A percentile compares a stretch with the other conserved stretches of the same genome.
These are phyloP conservation scores for Lycopodina hypogea DNA, from an alignment of 37 sponge, comb jelly and placozoan genomes.

Conservation along the genomic window DNA sequence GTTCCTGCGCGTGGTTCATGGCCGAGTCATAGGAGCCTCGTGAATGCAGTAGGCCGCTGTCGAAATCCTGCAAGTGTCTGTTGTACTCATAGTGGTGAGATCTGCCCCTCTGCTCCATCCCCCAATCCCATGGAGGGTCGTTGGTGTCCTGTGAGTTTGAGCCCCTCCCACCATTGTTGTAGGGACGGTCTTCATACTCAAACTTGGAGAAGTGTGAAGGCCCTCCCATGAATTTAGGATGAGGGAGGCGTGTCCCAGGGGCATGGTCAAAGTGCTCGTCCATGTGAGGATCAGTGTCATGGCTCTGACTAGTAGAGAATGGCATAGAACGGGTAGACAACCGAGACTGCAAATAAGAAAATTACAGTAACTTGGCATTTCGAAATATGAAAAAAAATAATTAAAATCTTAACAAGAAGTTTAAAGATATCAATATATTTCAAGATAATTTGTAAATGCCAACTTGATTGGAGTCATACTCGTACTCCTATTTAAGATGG, in stretches of 20 bases:
- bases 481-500: too few relatives aligned
- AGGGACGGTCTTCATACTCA: slow-evolving; percentile 33
- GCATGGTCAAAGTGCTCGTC: slow-evolving; percentile 38
- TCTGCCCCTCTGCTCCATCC: background rate
- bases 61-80: background rate
- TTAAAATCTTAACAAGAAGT: too few relatives aligned
- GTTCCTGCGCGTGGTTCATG: background rate
- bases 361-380: too few relatives aligned
- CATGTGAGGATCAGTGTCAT: background rate
- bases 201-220: slow-evolving; percentile 10
- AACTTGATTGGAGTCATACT: too few relatives aligned
- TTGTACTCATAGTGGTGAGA: background rate
- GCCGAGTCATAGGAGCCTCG: background rate
- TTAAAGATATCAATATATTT: too few relatives aligned
- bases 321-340: slow-evolving; percentile 40
- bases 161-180: slow-evolving; percentile 23
- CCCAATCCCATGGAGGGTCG: slow-evolving; percentile 26
- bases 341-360: slow-evolving; percentile 22
- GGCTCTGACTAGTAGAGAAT: background rate
- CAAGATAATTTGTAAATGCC: too few relatives aligned
- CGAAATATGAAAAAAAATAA: too few relatives aligned
- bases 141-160: slow-evolving; percentile 35
- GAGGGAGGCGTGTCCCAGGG: slow-evolving; percentile 27
- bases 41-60: background rate
- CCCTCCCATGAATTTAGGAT: background rate